A percentile compares a stretch with the other conserved stretches of the same genome.
Conservation (phyloP, 2,797 vertebrate species). For the Molossus alvarezi region DNA sequence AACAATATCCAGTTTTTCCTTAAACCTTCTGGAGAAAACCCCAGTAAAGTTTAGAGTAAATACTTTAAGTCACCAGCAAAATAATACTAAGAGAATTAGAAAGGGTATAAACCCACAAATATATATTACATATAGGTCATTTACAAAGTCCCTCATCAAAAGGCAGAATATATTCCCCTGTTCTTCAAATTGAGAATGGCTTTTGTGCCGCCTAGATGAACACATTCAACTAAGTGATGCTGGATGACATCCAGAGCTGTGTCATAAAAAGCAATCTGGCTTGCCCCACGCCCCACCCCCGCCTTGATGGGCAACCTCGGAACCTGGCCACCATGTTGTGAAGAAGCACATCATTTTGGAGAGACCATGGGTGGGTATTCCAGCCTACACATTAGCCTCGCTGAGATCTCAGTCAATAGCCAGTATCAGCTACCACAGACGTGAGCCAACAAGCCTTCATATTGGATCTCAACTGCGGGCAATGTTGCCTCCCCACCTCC, state of each 20-base stretch:
- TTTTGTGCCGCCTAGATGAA: neutral
- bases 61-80: slow-evolving; percentile 36
- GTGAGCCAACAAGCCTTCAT: neutral
- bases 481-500: neutral
- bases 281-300: neutral
- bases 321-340: neutral
- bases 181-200: neutral
- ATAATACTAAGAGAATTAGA: neutral
- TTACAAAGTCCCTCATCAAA: neutral
- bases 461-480: neutral
- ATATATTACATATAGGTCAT: neutral
- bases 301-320: neutral
- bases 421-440: neutral
- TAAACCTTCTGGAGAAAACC: neutral
- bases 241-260: neutral
- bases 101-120: neutral
- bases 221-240: neutral
- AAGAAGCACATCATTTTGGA: neutral
- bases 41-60: neutral
- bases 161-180: neutral
- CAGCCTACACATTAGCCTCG: neutral
- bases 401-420: neutral
- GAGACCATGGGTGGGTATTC: neutral
- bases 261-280: neutral
- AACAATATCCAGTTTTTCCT: neutral